Conservation (phyloP, 2,113 vertebrate species). For the Sminthopsis crassicaudata region DNA sequence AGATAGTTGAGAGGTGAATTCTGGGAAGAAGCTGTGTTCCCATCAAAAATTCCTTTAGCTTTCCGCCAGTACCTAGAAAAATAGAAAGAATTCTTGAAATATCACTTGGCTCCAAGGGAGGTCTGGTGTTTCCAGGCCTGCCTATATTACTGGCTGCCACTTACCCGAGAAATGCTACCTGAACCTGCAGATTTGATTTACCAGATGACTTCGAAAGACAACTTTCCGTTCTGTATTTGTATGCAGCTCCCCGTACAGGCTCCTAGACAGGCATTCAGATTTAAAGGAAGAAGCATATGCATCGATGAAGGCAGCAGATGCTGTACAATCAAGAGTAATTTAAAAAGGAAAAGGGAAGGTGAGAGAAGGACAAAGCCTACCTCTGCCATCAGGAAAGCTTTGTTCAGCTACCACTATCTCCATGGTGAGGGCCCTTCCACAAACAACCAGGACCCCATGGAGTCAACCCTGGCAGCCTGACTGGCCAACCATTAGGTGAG, state of each 20-base stretch:
- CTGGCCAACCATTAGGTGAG: neutral
- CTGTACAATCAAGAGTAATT: constrained; percentile 78
- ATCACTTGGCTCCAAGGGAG: neutral
- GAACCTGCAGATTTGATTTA: constrained; percentile 56
- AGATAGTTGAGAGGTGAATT: neutral
- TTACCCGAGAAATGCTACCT: constrained; percentile 26
- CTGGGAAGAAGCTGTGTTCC: neutral
- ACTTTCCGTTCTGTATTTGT: constrained; percentile 78
- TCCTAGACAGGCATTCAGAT: constrained; percentile 76
- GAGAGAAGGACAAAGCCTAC: constrained; percentile 74
- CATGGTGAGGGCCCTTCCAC: neutral
- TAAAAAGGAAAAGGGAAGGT: constrained; percentile 77
- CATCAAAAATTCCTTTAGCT: neutral
- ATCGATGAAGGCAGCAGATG: constrained; percentile 79
- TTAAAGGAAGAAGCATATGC: constrained; percentile 77
- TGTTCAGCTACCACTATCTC: neutral
- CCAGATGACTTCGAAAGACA: constrained; percentile 60
- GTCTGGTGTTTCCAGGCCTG: constrained; percentile 11
- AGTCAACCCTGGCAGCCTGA: neutral
- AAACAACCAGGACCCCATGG: neutral
- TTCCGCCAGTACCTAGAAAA: neutral
- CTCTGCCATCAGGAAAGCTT: constrained; percentile 38
- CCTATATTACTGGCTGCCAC: constrained; percentile 7
- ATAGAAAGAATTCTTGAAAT: constrained; percentile 1
- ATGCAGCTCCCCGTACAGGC: constrained; percentile 64